These are phyloP conservation scores for Perca fluviatilis DNA, from an alignment of 2,113 vertebrate species.

Conservation along the genomic window DNA sequence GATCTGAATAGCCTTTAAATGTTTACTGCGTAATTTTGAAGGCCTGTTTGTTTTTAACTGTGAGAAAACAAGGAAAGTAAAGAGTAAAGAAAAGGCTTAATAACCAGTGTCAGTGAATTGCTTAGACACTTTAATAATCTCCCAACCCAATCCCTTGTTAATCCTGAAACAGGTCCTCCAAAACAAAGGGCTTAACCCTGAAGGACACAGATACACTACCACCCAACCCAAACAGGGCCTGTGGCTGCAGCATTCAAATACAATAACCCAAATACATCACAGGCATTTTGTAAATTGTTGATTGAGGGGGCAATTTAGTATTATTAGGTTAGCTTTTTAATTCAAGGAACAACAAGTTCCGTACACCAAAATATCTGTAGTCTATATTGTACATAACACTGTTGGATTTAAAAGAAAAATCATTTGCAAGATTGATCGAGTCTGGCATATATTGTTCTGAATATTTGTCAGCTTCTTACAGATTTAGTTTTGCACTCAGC, in stretches of 20 bases:
- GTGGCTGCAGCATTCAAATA: slow-evolving; percentile 2
- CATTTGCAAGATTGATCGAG: background rate
- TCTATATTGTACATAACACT: background rate
- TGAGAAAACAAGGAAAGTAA: slow-evolving; percentile 9
- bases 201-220: slow-evolving; percentile 43
- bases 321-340: background rate
- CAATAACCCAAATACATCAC: background rate
- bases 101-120: slow-evolving; percentile 56
- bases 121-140: slow-evolving; percentile 65
- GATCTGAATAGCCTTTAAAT: background rate
- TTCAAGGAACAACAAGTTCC: background rate
- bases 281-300: background rate
- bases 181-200: slow-evolving; percentile 63
- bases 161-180: slow-evolving; percentile 67
- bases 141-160: slow-evolving; percentile 69
- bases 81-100: slow-evolving; percentile 41
- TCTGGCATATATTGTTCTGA: background rate
- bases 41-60: background rate
- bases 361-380: background rate
- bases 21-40: background rate
- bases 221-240: slow-evolving; percentile 4
- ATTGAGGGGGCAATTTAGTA: background rate
- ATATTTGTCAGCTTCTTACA: background rate
- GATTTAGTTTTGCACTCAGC: slow-evolving; percentile 1
- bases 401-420: background rate